Conservation (phyloP, 2,113 vertebrate species). For the Poecile atricapillus region DNA sequence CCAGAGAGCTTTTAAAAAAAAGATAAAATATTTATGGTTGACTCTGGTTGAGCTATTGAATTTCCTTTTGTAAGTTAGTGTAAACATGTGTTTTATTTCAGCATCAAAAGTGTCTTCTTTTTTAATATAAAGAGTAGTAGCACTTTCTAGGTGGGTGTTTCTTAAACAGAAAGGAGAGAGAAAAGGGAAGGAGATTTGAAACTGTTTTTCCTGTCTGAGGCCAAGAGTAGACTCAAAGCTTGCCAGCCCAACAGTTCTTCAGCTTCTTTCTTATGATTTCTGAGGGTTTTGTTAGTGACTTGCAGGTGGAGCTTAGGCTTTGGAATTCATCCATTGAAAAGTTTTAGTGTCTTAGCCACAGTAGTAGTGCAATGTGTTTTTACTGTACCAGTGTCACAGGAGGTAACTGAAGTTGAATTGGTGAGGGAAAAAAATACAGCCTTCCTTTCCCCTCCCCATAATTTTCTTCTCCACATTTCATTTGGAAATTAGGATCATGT, state of each 20-base stretch:
- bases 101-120: slow-evolving; percentile 15
- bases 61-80: slow-evolving; percentile 49
- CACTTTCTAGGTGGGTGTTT: slow-evolving; percentile 50
- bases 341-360: slow-evolving; percentile 69
- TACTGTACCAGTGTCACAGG: slow-evolving; percentile 47
- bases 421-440: background rate
- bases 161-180: slow-evolving; percentile 37
- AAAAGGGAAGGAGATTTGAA: slow-evolving; percentile 30
- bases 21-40: slow-evolving; percentile 2
- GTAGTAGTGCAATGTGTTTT: slow-evolving; percentile 58
- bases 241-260: slow-evolving; percentile 42
- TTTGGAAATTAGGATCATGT: background rate
- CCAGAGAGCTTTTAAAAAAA: background rate
- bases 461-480: background rate
- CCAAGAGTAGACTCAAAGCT: slow-evolving; percentile 39
- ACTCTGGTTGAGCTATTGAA: slow-evolving; percentile 42
- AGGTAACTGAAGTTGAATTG: slow-evolving; percentile 48
- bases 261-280: slow-evolving; percentile 45
- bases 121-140: slow-evolving; percentile 17
- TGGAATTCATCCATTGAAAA: slow-evolving; percentile 61
- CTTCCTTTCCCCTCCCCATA: background rate
- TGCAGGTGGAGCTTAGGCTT: slow-evolving; percentile 64
- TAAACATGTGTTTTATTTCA: slow-evolving; percentile 53
- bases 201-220: slow-evolving; percentile 51
- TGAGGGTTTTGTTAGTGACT: slow-evolving; percentile 66